A percentile compares a stretch with the other conserved stretches of the same genome.
These are phyloP conservation scores for Chloropsis cyanopogon DNA, from an alignment of 2,113 vertebrate genomes.

Conservation along the genomic window DNA sequence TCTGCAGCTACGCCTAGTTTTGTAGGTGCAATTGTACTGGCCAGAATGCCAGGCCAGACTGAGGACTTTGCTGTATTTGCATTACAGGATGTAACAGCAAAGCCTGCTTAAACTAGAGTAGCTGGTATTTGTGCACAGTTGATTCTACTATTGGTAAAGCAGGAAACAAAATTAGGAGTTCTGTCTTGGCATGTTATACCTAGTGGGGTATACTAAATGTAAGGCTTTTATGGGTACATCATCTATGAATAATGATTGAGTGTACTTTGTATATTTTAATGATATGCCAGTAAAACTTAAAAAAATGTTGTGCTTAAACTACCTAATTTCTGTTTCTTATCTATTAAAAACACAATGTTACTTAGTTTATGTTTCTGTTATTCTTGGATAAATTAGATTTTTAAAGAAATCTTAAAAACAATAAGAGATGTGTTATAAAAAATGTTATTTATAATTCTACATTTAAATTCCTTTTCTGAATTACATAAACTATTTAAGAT, in stretches of 20 bases:
- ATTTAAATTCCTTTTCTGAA: neutral
- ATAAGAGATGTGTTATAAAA: neutral
- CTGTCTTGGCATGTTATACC: neutral
- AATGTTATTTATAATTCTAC: neutral
- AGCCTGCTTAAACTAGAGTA: neutral
- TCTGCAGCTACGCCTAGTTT: neutral
- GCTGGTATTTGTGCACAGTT: neutral
- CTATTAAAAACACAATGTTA: neutral
- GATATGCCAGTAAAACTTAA: neutral
- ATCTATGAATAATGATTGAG: neutral
- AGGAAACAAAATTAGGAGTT: neutral
- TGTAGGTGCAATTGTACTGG: neutral
- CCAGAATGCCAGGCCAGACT: neutral
- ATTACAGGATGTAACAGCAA: neutral
- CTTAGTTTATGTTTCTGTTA: neutral
- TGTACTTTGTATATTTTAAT: neutral
- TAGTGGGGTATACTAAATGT: neutral
- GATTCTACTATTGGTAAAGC: neutral
- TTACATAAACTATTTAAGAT: neutral
- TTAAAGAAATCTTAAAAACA: neutral
- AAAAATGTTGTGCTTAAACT: neutral
- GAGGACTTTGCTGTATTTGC: neutral
- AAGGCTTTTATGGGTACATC: neutral
- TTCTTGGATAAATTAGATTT: neutral
- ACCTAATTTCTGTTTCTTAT: neutral